Evolutionary conservation across 2,797 vertebrate genomes (phyloP).

Genomic region (Syngnathus acus): DNA sequence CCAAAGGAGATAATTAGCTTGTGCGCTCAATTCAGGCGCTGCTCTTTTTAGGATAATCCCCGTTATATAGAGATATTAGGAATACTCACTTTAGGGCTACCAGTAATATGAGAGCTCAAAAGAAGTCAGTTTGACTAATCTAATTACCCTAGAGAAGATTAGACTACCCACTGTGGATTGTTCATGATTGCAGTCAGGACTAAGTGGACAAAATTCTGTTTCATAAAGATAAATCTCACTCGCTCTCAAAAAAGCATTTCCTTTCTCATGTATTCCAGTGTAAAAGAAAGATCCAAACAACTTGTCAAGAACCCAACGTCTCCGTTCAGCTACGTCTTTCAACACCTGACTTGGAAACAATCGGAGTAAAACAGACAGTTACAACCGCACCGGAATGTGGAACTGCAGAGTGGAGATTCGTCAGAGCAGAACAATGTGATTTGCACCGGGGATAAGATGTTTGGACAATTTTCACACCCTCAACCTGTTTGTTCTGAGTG

Average conservation of each 20-base stretch:
- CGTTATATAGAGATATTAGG: neutral
- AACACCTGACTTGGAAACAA: constrained; percentile 21
- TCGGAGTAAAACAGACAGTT: constrained; percentile 26
- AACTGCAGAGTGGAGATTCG: constrained; percentile 33
- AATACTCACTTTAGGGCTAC: neutral
- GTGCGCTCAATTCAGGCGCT: neutral
- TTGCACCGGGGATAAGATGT: constrained; percentile 48
- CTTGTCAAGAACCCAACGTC: constrained; percentile 2
- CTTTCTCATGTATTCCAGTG: neutral
- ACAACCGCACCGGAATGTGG: constrained; percentile 48
- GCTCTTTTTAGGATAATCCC: too few relatives aligned
- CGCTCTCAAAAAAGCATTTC: neutral
- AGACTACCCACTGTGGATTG: constrained; percentile 31
- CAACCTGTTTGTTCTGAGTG: constrained; percentile 3
- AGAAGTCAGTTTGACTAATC: constrained; percentile 19
- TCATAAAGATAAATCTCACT: constrained; percentile 6
- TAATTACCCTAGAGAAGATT: constrained; percentile 25
- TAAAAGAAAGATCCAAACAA: neutral
- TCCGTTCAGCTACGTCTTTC: constrained; percentile 23
- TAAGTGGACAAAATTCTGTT: constrained; percentile 11
- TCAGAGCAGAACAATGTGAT: constrained; percentile 43
- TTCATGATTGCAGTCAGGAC: constrained; percentile 17
- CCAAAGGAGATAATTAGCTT: too few relatives aligned
- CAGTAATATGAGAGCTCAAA: neutral
- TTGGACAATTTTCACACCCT: constrained; percentile 57